Conservation (phyloP, 2,888 invertebrate genomes). For the Pseudococcus viburni region DNA sequence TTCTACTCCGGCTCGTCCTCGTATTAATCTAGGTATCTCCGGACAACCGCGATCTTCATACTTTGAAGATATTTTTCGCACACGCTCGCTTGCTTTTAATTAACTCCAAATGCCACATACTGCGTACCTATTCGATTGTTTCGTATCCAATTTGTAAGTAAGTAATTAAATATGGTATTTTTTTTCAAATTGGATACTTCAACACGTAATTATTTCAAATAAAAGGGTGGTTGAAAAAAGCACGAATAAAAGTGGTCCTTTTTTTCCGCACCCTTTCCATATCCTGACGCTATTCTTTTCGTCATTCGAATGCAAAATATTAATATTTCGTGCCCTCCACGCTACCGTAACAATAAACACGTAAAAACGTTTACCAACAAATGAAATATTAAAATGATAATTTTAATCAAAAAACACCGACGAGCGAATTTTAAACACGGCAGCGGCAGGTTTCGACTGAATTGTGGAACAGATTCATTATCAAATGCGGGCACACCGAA, state of each 20-base stretch:
- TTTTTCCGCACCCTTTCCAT: background rate
- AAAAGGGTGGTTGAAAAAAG: background rate
- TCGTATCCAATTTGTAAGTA: background rate
- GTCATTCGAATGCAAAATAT: constrained; percentile 25
- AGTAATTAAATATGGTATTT: background rate
- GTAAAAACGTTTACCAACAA: constrained; percentile 56
- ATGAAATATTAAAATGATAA: constrained; percentile 57
- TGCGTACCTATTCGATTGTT: background rate
- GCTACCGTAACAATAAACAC: constrained; percentile 40
- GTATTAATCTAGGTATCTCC: background rate
- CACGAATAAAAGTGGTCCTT: background rate
- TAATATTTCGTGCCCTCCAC: constrained; percentile 25
- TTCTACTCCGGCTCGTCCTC: background rate
- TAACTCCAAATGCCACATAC: background rate
- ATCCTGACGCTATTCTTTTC: background rate
- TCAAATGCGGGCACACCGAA: constrained; percentile 65
- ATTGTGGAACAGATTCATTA: constrained; percentile 60
- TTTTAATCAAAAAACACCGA: constrained; percentile 56
- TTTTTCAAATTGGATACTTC: background rate
- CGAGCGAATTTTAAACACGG: constrained; percentile 56
- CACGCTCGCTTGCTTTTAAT: background rate
- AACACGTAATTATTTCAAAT: background rate
- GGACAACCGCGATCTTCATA: background rate
- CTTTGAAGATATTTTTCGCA: background rate
- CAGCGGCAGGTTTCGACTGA: constrained; percentile 46